Evolutionary conservation across 2,113 vertebrate species (phyloP).

Genomic region (Potamarius usumacintae): DNA sequence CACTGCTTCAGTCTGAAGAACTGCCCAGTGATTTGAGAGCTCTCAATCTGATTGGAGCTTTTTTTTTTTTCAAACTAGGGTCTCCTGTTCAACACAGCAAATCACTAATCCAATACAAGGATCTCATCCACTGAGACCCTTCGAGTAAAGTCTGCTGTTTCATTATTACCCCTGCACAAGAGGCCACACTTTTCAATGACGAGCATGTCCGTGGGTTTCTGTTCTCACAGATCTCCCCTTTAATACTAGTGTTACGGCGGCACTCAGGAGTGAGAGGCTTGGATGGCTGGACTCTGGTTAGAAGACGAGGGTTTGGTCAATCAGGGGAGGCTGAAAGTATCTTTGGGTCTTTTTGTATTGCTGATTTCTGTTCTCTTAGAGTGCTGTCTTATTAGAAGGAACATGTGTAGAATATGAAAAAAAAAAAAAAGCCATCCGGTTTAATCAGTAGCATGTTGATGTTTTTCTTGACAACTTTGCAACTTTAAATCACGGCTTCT

Average conservation of each 20-base stretch:
- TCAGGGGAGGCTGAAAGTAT: slow-evolving; percentile 30
- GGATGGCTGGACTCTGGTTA: slow-evolving; percentile 15
- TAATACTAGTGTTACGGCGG: slow-evolving; percentile 23
- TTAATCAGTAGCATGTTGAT: background rate
- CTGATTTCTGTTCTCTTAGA: slow-evolving; percentile 24
- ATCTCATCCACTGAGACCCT: slow-evolving; percentile 29
- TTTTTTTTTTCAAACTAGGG: background rate
- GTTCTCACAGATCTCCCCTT: background rate
- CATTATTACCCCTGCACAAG: slow-evolving; percentile 46
- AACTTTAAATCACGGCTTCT: background rate
- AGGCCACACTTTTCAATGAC: slow-evolving; percentile 27
- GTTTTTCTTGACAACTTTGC: background rate
- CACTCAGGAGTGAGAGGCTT: slow-evolving; percentile 36
- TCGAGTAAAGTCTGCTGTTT: slow-evolving; percentile 38
- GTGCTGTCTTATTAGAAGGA: background rate
- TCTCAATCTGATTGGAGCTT: slow-evolving; percentile 55
- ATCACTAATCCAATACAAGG: slow-evolving; percentile 45
- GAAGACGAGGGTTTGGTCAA: slow-evolving; percentile 34
- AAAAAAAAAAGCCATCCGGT: background rate
- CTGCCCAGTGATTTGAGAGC: slow-evolving; percentile 57
- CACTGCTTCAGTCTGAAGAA: slow-evolving; percentile 42
- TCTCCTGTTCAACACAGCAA: slow-evolving; percentile 49
- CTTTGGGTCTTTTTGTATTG: slow-evolving; percentile 12
- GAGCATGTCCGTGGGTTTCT: background rate
- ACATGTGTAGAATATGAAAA: background rate